A percentile compares a stretch with the other conserved stretches of the same genome.
Evolutionary conservation across 2,113 vertebrate genomes (phyloP).

Genomic region (Dasyornis broadbenti): DNA sequence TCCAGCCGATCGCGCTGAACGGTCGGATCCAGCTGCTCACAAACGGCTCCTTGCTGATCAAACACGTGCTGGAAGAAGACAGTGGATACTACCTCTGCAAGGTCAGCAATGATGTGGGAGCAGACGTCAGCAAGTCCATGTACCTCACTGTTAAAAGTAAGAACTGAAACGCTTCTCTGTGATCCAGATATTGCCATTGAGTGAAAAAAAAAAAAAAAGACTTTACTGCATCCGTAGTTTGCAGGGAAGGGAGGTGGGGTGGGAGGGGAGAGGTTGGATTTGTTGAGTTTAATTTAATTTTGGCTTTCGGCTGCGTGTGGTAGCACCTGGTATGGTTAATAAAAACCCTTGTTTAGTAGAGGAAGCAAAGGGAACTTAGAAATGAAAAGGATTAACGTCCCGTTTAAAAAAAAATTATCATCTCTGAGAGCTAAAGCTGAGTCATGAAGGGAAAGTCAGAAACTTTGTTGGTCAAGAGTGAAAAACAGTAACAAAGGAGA

Average conservation of each 20-base stretch:
- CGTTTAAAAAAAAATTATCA: not conserved
- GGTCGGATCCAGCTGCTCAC: slow-evolving; percentile 93
- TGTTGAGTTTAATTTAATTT: not conserved
- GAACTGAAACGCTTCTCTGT: slow-evolving; percentile 69
- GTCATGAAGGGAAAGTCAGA: not conserved
- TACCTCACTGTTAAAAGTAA: slow-evolving; percentile 99
- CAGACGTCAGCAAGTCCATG: slow-evolving; percentile 99
- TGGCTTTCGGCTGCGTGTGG: not conserved
- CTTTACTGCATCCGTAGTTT: not conserved
- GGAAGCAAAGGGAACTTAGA: not conserved
- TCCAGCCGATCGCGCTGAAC: slow-evolving; percentile 92
- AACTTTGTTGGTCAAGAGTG: not conserved
- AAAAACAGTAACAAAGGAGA: not conserved
- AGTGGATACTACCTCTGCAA: slow-evolving; percentile 99
- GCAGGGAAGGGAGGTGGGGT: not conserved
- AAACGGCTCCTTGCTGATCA: slow-evolving; percentile 94
- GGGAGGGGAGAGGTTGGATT: not conserved
- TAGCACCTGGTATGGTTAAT: not conserved
- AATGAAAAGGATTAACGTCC: not conserved
- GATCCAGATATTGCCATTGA: slow-evolving; percentile 23
- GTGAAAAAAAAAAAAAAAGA: slow-evolving; percentile 24
- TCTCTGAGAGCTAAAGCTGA: not conserved
- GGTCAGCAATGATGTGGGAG: slow-evolving; percentile 99
- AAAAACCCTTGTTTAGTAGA: not conserved
- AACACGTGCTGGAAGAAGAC: slow-evolving; percentile 96